Conservation (phyloP, 2,888 invertebrate species). For the Glyphotaelius pellucidus region DNA sequence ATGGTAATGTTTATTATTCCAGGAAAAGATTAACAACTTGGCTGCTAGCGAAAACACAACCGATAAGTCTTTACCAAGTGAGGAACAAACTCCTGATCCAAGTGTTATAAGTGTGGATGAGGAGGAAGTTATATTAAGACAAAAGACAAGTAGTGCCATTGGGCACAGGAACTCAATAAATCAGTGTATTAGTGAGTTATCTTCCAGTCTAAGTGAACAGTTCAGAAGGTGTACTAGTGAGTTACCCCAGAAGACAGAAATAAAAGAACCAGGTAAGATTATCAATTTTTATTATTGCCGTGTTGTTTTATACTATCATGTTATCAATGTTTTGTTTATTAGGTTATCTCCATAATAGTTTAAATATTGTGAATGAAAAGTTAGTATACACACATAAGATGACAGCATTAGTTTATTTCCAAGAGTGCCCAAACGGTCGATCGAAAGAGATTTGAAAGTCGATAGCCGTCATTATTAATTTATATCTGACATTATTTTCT, state of each 20-base stretch:
- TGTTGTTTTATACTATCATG: background rate
- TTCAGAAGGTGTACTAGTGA: conserved; percentile 76
- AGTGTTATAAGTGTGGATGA: conserved; percentile 69
- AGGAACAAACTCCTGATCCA: conserved; percentile 69
- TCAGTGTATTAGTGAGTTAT: conserved; percentile 85
- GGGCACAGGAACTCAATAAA: conserved; percentile 77
- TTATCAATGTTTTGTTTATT: too few species aligned
- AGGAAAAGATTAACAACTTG: conserved; percentile 49
- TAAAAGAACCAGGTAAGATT: conserved; percentile 43
- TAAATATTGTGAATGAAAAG: too few species aligned
- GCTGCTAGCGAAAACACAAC: conserved; percentile 31
- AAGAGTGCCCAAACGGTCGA: too few species aligned
- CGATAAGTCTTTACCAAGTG: conserved; percentile 26
- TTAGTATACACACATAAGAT: too few species aligned
- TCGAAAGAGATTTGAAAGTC: too few species aligned
- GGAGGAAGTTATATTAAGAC: conserved; percentile 74
- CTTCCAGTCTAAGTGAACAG: conserved; percentile 76
- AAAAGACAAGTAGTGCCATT: conserved; percentile 70
- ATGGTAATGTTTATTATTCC: conserved; percentile 15
- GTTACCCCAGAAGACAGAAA: conserved; percentile 70
- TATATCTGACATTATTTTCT: too few species aligned
- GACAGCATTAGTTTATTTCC: too few species aligned
- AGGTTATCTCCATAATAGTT: too few species aligned
- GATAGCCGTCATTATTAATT: too few species aligned
- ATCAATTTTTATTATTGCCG: background rate